These are phyloP conservation scores for Calycopis cecrops DNA, from an alignment of 1,140 invertebrate genomes.

Conservation along the genomic window DNA sequence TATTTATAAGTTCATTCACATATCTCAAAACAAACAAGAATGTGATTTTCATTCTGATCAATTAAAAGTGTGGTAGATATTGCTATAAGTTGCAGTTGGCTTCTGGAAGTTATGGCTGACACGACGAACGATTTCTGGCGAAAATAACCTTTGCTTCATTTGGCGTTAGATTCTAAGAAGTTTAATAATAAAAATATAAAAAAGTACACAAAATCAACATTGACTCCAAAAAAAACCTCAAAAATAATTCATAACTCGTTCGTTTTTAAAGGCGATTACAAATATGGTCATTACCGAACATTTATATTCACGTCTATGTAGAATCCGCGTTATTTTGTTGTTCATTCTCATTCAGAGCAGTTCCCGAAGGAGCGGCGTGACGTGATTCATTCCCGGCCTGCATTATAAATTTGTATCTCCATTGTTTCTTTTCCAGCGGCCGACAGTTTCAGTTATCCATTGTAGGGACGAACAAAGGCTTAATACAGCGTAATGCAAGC, in stretches of 20 bases:
- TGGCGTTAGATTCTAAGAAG: too few species aligned
- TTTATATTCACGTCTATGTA: conserved; percentile 46
- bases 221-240: neutral
- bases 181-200: too few species aligned
- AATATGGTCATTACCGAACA: conserved; percentile 22
- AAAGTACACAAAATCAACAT: too few species aligned
- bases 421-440: conserved; percentile 61
- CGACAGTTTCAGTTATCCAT: conserved; percentile 56
- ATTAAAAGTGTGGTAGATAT: too few species aligned
- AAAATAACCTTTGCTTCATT: too few species aligned
- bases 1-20: too few species aligned
- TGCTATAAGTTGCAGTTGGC: too few species aligned
- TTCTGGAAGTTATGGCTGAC: too few species aligned
- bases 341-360: conserved; percentile 61
- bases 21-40: too few species aligned
- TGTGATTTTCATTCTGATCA: too few species aligned
- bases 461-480: conserved; percentile 54
- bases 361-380: conserved; percentile 52
- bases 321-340: conserved; percentile 49
- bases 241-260: neutral
- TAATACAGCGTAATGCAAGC: conserved; percentile 20
- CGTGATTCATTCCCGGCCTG: conserved; percentile 68
- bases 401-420: conserved; percentile 69
- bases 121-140: too few species aligned
- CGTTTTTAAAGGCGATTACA: conserved; percentile 5